Evolutionary conservation across 2,888 invertebrate species (phyloP), one percentile per base, ranked within the genome.

Genomic region (Pachycephus smyrnensis): DNA sequence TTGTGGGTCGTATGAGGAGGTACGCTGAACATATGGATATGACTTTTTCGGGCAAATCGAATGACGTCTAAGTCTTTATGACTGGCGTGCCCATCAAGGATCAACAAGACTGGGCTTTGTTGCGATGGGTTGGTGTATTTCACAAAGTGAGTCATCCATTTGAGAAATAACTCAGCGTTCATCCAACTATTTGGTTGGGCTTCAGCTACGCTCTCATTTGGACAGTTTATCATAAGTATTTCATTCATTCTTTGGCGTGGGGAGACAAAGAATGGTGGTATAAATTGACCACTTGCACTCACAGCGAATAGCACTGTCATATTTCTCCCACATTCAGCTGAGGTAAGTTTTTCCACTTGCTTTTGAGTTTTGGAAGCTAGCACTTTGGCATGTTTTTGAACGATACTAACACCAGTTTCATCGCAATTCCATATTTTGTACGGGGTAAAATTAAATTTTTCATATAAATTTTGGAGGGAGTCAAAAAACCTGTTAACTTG

Each of bases 1-100:
- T 82, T 83, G 76, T 83, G 82, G 55, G 80, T 80, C 33, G 79
- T 82, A 76, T 82, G 84, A 23, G 81, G 83, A 11, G 83, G 84
- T n/a, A n/a, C n/a, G n/a, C 80, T 80, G 4, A 84, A 68, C 78
- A 87, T 82, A 73, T 86, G 84, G 75, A 86, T 81, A 71, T 86
- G 69, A 78, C 85, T 77, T 15, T 81, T 75, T 73, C 82, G 80
- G n/a, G 84, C 83, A 80, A 73, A 77, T 36, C 73, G 55, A 36
- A 82, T 77, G 0, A 82, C 80, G 33, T 73, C 40, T 31, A 79
- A 11, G 12, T 81, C 76, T 69, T 81, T 81, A 36, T 81, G 80
- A 68, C 77, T 78, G 31, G 71, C 4, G 23, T 76, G 78, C 1
- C 78, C 78, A 73, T 78, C 78, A 31, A 68, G 68, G 1, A 80